A percentile compares a stretch with the other conserved stretches of the same genome.
Evolutionary conservation across 2,888 invertebrate species (phyloP).

Genomic region (Ligdia adustata): DNA sequence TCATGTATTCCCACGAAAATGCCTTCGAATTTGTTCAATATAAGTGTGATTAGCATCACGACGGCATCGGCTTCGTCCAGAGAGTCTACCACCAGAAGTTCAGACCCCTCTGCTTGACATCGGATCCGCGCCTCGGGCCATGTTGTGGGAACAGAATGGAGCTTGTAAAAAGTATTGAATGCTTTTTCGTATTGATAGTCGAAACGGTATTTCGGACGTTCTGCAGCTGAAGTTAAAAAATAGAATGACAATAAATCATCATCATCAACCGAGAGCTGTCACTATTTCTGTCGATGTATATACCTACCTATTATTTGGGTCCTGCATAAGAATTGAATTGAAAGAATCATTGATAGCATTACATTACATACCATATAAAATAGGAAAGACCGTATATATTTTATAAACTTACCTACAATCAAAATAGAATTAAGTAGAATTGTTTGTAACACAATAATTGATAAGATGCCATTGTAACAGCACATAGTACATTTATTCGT

Average conservation of each 20-base stretch:
- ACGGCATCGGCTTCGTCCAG: constrained; percentile 56
- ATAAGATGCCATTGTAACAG: constrained; percentile 26
- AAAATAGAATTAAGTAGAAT: constrained; percentile 11
- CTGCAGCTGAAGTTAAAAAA: constrained; percentile 17
- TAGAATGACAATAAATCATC: too few species aligned
- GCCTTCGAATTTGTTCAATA: constrained; percentile 46
- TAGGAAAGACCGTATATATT: too few species aligned
- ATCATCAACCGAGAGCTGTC: too few species aligned
- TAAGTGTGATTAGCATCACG: constrained; percentile 45
- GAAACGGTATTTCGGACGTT: constrained; percentile 49
- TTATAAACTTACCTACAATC: constrained; percentile 22
- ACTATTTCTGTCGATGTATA: too few species aligned
- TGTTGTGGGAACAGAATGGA: constrained; percentile 43
- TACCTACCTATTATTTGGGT: too few species aligned
- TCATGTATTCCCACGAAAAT: constrained; percentile 57
- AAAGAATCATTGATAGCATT: too few species aligned
- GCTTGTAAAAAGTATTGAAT: constrained; percentile 54
- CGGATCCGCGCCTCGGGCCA: constrained; percentile 52
- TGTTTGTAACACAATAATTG: constrained; percentile 14
- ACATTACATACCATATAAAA: too few species aligned
- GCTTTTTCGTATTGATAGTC: constrained; percentile 58
- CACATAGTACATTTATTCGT: neutral
- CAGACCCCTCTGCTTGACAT: constrained; percentile 53
- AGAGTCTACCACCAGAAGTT: constrained; percentile 49
- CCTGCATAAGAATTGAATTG: too few species aligned